phyloP scores from a whole-genome alignment of 2,113 vertebrate genomes.

The Leucoraja erinaceus region DNA sequence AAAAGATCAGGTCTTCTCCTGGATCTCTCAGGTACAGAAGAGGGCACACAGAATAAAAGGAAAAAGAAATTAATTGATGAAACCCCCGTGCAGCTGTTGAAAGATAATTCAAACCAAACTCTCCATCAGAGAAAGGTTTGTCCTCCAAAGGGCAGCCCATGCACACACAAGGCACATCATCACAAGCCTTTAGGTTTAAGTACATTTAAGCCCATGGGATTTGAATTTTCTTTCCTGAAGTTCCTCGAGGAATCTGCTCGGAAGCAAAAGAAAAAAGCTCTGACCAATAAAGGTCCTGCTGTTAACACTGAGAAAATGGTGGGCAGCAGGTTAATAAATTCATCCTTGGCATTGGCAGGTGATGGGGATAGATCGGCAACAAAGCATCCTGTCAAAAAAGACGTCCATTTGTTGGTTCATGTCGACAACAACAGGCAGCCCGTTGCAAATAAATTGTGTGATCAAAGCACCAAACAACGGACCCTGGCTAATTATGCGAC shows the following conservation, averaged over 20 bases:
- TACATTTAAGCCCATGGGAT: slow-evolving; percentile 92
- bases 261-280: slow-evolving; percentile 60
- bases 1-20: slow-evolving; percentile 54
- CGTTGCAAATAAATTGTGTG: slow-evolving; percentile 43
- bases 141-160: slow-evolving; percentile 50
- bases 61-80: slow-evolving; percentile 47
- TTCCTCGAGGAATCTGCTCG: slow-evolving; percentile 85
- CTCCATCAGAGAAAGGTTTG: slow-evolving; percentile 65
- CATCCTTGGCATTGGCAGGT: slow-evolving; percentile 39
- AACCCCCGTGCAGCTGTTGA: slow-evolving; percentile 47
- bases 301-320: background rate
- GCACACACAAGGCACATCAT: slow-evolving; percentile 53
- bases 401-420: slow-evolving; percentile 55
- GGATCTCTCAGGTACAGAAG: slow-evolving; percentile 70
- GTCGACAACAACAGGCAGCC: slow-evolving; percentile 41
- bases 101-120: slow-evolving; percentile 44
- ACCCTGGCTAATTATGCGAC: slow-evolving; percentile 75
- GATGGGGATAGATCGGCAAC: slow-evolving; percentile 48
- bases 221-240: slow-evolving; percentile 89
- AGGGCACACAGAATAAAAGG: slow-evolving; percentile 60
- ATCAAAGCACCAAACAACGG: slow-evolving; percentile 56
- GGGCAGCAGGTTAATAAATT: slow-evolving; percentile 39
- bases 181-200: slow-evolving; percentile 68
- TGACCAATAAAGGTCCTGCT: slow-evolving; percentile 43
- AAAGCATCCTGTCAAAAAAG: slow-evolving; percentile 48